Evolutionary conservation across 2,888 invertebrate species (phyloP), one percentile per base, ranked within the genome.

Genomic region (Ethmia dodecea): DNA sequence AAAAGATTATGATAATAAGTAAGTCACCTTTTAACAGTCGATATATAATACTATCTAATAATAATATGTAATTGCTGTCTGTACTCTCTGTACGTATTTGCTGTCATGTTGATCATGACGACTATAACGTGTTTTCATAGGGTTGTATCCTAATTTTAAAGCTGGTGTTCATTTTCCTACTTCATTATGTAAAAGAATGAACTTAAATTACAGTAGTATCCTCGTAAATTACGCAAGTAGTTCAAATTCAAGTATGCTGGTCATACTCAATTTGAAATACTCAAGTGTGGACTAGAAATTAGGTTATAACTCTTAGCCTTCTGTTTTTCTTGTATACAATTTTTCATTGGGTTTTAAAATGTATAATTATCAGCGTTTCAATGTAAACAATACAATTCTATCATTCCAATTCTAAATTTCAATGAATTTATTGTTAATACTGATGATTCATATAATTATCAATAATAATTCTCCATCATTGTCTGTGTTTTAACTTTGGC

Each of bases 301-400:
- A 44, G 47, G 40, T 50, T 43, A 46, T 47, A 52, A 55, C 49
- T 41, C 43, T 33, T 24, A n/a, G 9, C 22, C 22, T n/a, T 22
- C 9, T 22, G 33, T 38, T 40, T 49, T 43, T 42, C 30, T 43
- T 47, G 24, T 47, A 47, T 58, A 37, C 11, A 55, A 62, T 65
- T 79, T 79, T 80, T 79, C 77, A 78, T 80, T 79, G 79, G 78
- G 61, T 64, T 65, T 68, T 49, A 53, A 60, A 39, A 39, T 38
- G 40, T 40, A 47, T 60, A 58, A 35, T 37, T 49, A 55, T 55
- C 31, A 40, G 28, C 29, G 14, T 37, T 43, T 49, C 52, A 40
- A 42, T 42, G 40, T 46, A 41, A 42, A 45, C 57, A 56, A 62
- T 64, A 55, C 56, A 69, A 72, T 72, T 52, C 44, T 68, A 66